phyloP scores from a whole-genome alignment of 2,888 invertebrate genomes.

The Brachyptera risi region DNA sequence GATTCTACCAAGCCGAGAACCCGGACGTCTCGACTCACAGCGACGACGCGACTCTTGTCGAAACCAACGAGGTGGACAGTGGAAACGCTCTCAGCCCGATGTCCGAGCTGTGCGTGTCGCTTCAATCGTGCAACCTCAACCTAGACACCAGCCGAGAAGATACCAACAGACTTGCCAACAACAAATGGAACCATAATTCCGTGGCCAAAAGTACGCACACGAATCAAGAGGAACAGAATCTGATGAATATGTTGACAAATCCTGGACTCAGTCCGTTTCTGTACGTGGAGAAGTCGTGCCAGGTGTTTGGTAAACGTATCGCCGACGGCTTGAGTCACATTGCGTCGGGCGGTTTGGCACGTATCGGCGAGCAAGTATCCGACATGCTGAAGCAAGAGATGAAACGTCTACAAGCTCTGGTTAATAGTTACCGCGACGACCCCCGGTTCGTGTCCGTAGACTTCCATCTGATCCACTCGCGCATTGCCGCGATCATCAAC shows the following conservation, averaged over 20 bases:
- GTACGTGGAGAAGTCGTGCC: slow-evolving; percentile 51
- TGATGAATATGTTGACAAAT: slow-evolving; percentile 19
- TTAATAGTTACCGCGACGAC: slow-evolving; percentile 66
- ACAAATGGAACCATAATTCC: too few relatives aligned
- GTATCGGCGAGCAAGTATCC: slow-evolving; percentile 49
- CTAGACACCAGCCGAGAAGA: not conserved
- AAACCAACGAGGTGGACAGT: not conserved
- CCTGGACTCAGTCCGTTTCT: slow-evolving; percentile 45
- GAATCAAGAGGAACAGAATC: slow-evolving; percentile 16
- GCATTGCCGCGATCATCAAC: slow-evolving; percentile 60
- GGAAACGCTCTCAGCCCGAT: slow-evolving; percentile 50
- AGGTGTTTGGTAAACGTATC: slow-evolving; percentile 66
- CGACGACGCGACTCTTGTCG: not conserved
- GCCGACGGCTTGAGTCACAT: slow-evolving; percentile 59
- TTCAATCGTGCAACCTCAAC: slow-evolving; percentile 54
- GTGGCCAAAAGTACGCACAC: not conserved
- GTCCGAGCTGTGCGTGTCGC: slow-evolving; percentile 55
- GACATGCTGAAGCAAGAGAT: slow-evolving; percentile 61
- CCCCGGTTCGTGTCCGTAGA: slow-evolving; percentile 51
- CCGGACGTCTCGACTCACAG: not conserved
- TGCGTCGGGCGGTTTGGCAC: slow-evolving; percentile 39
- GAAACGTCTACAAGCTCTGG: slow-evolving; percentile 63
- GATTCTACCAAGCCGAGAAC: slow-evolving; percentile 41
- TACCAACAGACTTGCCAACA: not conserved
- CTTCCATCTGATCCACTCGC: slow-evolving; percentile 61